Conservation (phyloP, 64 coral and sea anemone species). For the Montipora cactus region DNA sequence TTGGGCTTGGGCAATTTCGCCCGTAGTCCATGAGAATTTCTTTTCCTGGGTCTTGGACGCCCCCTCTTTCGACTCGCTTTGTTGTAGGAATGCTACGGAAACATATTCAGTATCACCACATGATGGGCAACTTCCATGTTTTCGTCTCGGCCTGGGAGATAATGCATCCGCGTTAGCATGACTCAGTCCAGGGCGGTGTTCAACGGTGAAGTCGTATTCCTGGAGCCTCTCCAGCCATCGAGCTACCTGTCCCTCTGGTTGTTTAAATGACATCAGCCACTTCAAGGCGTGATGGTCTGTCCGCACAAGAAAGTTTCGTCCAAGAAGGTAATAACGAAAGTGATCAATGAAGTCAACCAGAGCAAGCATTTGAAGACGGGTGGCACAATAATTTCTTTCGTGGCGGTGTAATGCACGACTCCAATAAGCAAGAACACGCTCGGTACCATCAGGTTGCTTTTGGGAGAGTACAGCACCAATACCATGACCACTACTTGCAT, state of each 20-base stretch:
- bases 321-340: constrained; percentile 64
- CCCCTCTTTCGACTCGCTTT: background rate
- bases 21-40: background rate
- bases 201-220: constrained; percentile 45
- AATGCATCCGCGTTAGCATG: constrained; percentile 43
- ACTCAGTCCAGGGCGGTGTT: constrained; percentile 30
- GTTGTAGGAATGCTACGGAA: background rate
- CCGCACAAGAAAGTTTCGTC: constrained; percentile 44
- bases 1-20: background rate
- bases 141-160: constrained; percentile 16
- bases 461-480: constrained; percentile 70
- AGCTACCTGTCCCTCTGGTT: constrained; percentile 47
- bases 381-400: constrained; percentile 71
- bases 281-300: constrained; percentile 31
- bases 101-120: constrained; percentile 40
- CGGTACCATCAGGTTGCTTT: constrained; percentile 60
- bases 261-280: constrained; percentile 60
- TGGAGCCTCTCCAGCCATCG: constrained; percentile 66
- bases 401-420: constrained; percentile 36
- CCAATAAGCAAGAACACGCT: constrained; percentile 32
- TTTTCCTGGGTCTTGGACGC: background rate
- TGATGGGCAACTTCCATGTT: constrained; percentile 48
- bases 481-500: constrained; percentile 38
- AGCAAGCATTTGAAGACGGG: constrained; percentile 54
- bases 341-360: constrained; percentile 49